Evolutionary conservation across 2,113 vertebrate genomes (phyloP).

Genomic region (Archilochus colubris): DNA sequence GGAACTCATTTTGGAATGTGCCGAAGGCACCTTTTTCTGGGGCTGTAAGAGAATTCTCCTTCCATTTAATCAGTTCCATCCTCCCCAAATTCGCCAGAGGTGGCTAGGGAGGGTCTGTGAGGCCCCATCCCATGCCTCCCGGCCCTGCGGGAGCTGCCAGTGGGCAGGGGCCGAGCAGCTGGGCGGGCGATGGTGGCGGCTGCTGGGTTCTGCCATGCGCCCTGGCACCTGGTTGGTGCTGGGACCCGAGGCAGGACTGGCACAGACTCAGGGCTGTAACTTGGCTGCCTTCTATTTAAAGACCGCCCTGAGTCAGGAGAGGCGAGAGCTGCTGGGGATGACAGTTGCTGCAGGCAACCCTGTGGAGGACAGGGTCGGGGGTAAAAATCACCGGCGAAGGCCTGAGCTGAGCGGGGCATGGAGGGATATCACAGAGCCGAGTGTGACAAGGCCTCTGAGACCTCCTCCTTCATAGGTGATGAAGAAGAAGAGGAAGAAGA

Average conservation of each 20-base stretch:
- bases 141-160: background rate
- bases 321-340: slow-evolving; percentile 69
- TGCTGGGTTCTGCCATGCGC: background rate
- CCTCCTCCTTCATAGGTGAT: slow-evolving; percentile 72
- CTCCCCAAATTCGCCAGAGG: background rate
- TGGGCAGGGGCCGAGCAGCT: background rate
- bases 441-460: slow-evolving; percentile 71
- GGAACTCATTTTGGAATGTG: background rate
- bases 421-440: slow-evolving; percentile 62
- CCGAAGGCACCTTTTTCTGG: background rate
- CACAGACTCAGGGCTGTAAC: slow-evolving; percentile 53
- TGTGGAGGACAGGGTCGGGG: slow-evolving; percentile 58
- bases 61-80: accelerated
- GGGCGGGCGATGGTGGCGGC: background rate
- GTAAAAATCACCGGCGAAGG: slow-evolving; percentile 51
- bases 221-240: slow-evolving; percentile 4
- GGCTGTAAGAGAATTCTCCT: background rate
- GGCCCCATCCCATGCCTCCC: background rate
- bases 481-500: slow-evolving; percentile 48
- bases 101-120: background rate
- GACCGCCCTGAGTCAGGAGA: slow-evolving; percentile 85
- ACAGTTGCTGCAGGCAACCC: slow-evolving; percentile 71
- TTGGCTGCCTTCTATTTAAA: slow-evolving; percentile 87
- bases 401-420: slow-evolving; percentile 54
- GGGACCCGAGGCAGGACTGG: slow-evolving; percentile 57